Evolutionary conservation across 2,113 vertebrate genomes (phyloP), one percentile per base, ranked within the genome.

Genomic region (Macrotis lagotis): DNA sequence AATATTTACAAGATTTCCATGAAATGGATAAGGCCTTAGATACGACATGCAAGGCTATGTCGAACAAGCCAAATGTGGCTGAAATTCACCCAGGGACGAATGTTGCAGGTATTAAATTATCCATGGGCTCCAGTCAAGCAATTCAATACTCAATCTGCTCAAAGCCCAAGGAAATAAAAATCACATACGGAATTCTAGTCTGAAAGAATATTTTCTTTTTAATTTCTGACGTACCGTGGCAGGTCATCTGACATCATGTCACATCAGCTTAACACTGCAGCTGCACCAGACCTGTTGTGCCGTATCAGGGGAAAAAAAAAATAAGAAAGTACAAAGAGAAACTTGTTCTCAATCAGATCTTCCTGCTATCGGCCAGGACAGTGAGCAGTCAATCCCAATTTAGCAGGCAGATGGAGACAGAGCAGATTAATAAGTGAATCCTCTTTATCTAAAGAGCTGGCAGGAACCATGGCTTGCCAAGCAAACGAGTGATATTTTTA

Each of bases 401-500:
- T 98, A 98, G 66, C 96, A 97, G 96, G 95, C 96, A 97, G 97
- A 97, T 98, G 93, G 97, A 98, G 96, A 96, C 89, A 95, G 96
- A 97, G 94, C 93, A 97, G 96, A 97, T 98, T 97, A 98, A 95
- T 98, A 98, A 98, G 97, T 97, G 95, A 95, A 97, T 97, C 91
- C 44, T 98, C 96, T 98, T 96, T 98, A 98, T 98, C 83, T 97
- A 95, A 98, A 97, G 96, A 98, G 96, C 96, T 98, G 96, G 96
- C 96, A 98, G 97, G 95, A 31, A 93, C 91, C 97, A 96, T 98
- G 98, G 97, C 97, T 98, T 97, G 91, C 97, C 96, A 98, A 74
- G 28, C 97, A 98, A 90, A 96, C 98, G 98, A 99, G 98, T 98
- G 98, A 98, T 98, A 97, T 96, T 97, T 97, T 98, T 98, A 98